Evolutionary conservation across 2,797 vertebrate species (phyloP).

Genomic region (Rhabdophis nuchalis): DNA sequence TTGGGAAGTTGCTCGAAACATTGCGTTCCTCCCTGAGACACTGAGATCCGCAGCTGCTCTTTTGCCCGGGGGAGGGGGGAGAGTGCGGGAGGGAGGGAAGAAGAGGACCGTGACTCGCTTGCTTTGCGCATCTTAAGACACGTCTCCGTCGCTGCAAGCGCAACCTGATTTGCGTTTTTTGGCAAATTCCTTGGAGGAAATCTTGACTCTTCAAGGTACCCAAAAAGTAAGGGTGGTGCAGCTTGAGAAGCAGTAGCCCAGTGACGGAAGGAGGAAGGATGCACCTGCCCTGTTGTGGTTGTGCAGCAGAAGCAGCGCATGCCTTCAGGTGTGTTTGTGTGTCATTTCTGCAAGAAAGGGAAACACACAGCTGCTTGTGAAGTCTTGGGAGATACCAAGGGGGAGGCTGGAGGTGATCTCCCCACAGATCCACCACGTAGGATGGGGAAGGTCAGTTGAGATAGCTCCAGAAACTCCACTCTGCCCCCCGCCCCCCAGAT

Average conservation of each 20-base stretch:
- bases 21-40: neutral
- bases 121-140: neutral
- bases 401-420: neutral
- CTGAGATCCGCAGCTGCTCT: neutral
- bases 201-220: too few relatives aligned
- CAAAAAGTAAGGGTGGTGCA: neutral
- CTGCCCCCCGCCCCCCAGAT: neutral
- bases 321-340: neutral
- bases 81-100: too few relatives aligned
- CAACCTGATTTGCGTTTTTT: accelerated
- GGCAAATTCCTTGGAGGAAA: neutral
- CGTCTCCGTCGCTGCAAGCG: neutral
- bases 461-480: neutral
- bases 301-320: neutral
- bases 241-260: neutral
- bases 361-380: neutral
- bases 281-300: neutral
- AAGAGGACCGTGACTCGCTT: neutral
- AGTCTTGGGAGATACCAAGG: neutral
- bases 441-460: neutral
- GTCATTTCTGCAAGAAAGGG: neutral
- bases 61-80: too few relatives aligned
- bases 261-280: accelerated
- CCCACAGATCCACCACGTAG: neutral
- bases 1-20: neutral